These are phyloP conservation scores for Cyrtonyx montezumae DNA, from an alignment of 2,113 vertebrate species.

Conservation along the genomic window DNA sequence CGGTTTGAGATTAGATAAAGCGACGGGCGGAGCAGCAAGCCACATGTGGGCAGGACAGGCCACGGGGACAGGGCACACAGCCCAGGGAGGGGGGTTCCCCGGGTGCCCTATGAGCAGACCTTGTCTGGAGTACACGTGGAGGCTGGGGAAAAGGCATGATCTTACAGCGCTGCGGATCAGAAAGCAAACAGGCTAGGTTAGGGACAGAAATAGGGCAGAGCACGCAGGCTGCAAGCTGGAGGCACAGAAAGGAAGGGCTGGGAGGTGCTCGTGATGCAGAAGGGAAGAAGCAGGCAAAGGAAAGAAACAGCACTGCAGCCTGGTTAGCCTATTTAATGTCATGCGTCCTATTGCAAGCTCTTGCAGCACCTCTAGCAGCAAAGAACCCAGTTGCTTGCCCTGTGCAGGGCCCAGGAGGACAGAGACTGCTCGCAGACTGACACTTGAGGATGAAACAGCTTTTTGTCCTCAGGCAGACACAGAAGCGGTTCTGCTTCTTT, in stretches of 20 bases:
- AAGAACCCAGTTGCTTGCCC: not conserved
- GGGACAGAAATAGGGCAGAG: conserved; percentile 56
- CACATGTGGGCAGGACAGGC: not conserved
- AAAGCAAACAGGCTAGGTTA: conserved; percentile 51
- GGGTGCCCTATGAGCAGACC: not conserved
- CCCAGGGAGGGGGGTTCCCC: not conserved
- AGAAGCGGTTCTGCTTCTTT: not conserved
- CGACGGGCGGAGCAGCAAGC: not conserved
- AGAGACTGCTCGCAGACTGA: not conserved
- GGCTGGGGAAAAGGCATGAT: not conserved
- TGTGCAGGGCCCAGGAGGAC: not conserved
- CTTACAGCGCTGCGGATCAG: not conserved
- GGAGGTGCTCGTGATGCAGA: not conserved
- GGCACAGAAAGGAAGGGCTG: conserved; percentile 12
- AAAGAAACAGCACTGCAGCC: not conserved
- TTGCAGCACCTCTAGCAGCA: not conserved
- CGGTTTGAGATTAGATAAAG: not conserved
- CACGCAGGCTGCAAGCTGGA: not conserved
- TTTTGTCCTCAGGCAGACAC: conserved; percentile 19
- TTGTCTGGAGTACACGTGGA: not conserved
- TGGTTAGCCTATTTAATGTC: not conserved
- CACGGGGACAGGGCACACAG: rapidly evolving
- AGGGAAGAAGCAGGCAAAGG: not conserved
- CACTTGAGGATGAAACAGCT: conserved; percentile 38
- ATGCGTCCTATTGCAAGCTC: not conserved